Evolutionary conservation across 2,113 vertebrate species (phyloP).

Genomic region (Trochalopteron elliotii): DNA sequence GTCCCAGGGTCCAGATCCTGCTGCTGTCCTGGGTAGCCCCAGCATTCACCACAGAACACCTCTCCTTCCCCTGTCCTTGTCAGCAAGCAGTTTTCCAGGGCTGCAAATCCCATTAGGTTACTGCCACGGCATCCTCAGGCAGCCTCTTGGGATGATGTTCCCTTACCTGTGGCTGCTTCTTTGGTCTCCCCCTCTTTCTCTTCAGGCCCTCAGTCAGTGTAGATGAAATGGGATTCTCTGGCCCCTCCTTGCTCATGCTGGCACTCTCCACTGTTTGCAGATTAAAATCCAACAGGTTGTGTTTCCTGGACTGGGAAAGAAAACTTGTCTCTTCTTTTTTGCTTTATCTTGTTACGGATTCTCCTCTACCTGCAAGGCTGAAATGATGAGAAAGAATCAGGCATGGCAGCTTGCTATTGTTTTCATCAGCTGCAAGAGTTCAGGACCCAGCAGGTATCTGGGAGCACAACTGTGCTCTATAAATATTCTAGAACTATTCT

Average conservation of each 20-base stretch:
- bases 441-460: not conserved
- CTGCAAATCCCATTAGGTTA: not conserved
- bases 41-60: not conserved
- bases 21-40: not conserved
- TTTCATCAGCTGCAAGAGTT: not conserved
- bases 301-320: not conserved
- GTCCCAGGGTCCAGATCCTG: not conserved
- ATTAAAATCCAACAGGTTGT: not conserved
- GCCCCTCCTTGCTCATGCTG: slow-evolving; percentile 36
- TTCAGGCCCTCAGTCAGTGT: not conserved
- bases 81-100: not conserved
- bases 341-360: not conserved
- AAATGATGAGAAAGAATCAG: not conserved
- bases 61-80: not conserved
- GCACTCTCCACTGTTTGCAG: not conserved
- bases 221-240: not conserved
- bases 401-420: not conserved
- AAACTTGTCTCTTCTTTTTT: not conserved
- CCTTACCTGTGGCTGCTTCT: slow-evolving; percentile 60
- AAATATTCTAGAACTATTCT: not conserved
- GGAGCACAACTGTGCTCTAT: not conserved
- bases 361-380: not conserved
- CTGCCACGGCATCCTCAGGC: not conserved
- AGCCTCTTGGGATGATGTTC: not conserved
- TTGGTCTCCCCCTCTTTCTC: slow-evolving; percentile 65